Conservation (phyloP, 1,140 invertebrate genomes). For the Triops longicaudatus region DNA sequence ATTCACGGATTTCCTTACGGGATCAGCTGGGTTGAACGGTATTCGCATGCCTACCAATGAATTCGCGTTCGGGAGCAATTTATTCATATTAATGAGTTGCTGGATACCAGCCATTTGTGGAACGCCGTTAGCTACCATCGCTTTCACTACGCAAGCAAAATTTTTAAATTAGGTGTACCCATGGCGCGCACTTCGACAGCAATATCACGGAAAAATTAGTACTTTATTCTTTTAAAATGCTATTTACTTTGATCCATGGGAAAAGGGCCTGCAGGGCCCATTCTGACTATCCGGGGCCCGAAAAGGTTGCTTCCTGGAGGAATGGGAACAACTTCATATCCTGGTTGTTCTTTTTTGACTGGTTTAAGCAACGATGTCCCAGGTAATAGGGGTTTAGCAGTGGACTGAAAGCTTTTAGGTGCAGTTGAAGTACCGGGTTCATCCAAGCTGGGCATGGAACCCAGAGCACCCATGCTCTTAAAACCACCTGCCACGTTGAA, state of each 20-base stretch:
- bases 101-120: not conserved
- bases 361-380: not conserved
- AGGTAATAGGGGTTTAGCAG: not conserved
- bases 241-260: not conserved
- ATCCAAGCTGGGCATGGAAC: conserved; percentile 13
- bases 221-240: too few species aligned
- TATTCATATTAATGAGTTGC: conserved; percentile 1
- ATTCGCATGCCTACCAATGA: not conserved
- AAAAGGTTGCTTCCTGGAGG: conserved; percentile 16
- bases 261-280: not conserved
- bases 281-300: not conserved
- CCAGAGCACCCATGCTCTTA: not conserved
- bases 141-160: not conserved
- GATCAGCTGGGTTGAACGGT: not conserved
- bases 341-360: not conserved
- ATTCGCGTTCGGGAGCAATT: not conserved
- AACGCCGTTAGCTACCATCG: not conserved
- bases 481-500: not conserved
- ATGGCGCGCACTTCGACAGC: too few species aligned
- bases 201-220: too few species aligned
- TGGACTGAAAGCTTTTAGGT: not conserved
- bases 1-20: not conserved
- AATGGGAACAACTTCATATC: conserved; percentile 22
- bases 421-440: not conserved
- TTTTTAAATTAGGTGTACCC: too few species aligned